A percentile compares a stretch with the other conserved stretches of the same genome.
These are phyloP conservation scores for Corythoichthys intestinalis DNA, from an alignment of 2,113 vertebrate genomes.

Conservation along the genomic window DNA sequence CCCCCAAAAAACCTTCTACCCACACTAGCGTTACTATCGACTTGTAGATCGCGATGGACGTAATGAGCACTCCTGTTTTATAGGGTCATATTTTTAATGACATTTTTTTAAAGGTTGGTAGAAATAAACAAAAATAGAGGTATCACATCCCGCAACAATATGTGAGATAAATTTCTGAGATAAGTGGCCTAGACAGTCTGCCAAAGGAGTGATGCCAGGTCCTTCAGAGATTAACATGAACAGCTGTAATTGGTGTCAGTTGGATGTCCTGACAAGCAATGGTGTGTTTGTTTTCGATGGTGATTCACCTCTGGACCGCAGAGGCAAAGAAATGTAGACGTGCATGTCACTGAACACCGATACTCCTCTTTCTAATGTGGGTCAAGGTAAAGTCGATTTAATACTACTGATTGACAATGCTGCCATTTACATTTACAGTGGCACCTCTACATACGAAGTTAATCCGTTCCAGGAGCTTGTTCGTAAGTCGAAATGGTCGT, in stretches of 20 bases:
- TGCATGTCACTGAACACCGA: conserved; percentile 3
- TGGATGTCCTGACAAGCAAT: background rate
- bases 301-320: conserved; percentile 6
- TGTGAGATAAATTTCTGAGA: conserved; percentile 7
- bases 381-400: background rate
- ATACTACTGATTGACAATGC: background rate
- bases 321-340: background rate
- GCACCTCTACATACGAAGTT: no score
- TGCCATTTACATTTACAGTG: background rate
- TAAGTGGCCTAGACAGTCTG: background rate
- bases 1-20: no score
- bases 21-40: no score
- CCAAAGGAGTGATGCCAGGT: conserved; percentile 25
- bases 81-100: no score
- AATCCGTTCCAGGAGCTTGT: no score
- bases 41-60: no score
- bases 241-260: conserved; percentile 19
- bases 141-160: no score
- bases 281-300: conserved; percentile 21
- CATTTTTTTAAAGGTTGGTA: no score
- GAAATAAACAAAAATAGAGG: no score
- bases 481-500: no score
- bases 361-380: background rate
- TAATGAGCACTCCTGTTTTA: no score
- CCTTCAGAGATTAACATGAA: conserved; percentile 12